Evolutionary conservation across 2,888 invertebrate genomes (phyloP), one percentile per base, ranked within the genome.

Genomic region (Agrotis segetum): DNA sequence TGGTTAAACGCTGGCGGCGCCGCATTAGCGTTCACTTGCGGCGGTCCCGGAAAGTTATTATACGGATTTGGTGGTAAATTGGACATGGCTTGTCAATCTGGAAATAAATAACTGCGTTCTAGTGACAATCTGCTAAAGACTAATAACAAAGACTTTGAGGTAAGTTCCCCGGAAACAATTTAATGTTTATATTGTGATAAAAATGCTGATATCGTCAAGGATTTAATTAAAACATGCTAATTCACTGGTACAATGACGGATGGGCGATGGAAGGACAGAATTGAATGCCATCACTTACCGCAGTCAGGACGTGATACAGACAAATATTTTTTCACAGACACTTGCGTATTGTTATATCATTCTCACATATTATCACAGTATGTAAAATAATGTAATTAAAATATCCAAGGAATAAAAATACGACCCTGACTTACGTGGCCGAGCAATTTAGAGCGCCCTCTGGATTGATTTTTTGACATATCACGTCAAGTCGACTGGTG

Each of bases 381-480:
- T 85, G 88, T 88, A 89, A 92, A 92, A 88, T 89, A 93, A 90
- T 89, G 89, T 90, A 92, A 91, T 92, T 92, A 90, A 75, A 93
- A 88, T 90, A 91, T 90, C 89, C 90, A 91, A 89, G 89, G 91
- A 91, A 92, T 91, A 91, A 95, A 94, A 95, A 94, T 94, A 94
- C 94, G 92, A 95, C 94, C 95, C 94, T 93, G 95, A 95, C 96
- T 95, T 96, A 96, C 96, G 96, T 96, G 96, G 96, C 96, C 92
- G 95, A 93, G 93, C 92, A 91, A 94, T 92, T 91, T 88, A 87
- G 86, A 94, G 95, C 95, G 96, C 95, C 95, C 94, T 95, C 96
- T 96, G 89, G 90, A 93, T 92, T 91, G 92, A 92, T 93, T 93
- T 92, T 92, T 93, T 93, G 93, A 93, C 93, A 91, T 85, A 74